Evolutionary conservation across 1,140 invertebrate species (phyloP).

Genomic region (Scylla paramamosain): DNA sequence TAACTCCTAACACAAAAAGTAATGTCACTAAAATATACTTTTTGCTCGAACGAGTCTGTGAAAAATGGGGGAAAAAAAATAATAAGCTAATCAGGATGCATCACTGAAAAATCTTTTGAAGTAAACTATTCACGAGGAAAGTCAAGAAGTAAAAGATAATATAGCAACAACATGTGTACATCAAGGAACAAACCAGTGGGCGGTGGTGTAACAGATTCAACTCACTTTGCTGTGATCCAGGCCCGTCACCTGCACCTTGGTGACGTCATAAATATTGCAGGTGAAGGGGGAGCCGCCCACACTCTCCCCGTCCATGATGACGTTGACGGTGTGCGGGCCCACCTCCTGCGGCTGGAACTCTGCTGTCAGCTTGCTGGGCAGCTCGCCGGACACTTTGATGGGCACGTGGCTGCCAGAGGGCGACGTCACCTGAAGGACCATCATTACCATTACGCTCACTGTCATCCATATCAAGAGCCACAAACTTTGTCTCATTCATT

Average conservation of each 20-base stretch:
- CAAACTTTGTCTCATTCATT: background rate
- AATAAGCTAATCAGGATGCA: too few relatives aligned
- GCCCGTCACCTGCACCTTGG: constrained; percentile 90
- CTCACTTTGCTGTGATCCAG: constrained; percentile 83
- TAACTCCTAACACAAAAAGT: background rate
- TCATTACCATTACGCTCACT: background rate
- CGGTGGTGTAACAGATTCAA: background rate
- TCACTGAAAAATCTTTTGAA: too few relatives aligned
- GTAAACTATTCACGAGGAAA: too few relatives aligned
- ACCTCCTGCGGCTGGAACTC: constrained; percentile 91
- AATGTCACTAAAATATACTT: too few relatives aligned
- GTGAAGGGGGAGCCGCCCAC: constrained; percentile 95
- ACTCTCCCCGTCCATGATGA: constrained; percentile 89
- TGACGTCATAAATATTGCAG: constrained; percentile 95
- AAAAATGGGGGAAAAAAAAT: background rate
- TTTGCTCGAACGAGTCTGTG: too few relatives aligned
- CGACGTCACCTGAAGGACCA: constrained; percentile 83
- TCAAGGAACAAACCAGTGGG: background rate
- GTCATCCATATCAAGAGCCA: background rate
- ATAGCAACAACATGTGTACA: background rate
- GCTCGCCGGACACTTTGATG: constrained; percentile 83
- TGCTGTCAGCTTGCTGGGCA: constrained; percentile 86
- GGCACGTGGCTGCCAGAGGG: constrained; percentile 89
- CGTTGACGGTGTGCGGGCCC: constrained; percentile 90
- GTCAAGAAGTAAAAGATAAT: too few relatives aligned